Evolutionary conservation across 2,797 vertebrate genomes (phyloP), one percentile per base, ranked within the genome.

Genomic region (Characodon lateralis): DNA sequence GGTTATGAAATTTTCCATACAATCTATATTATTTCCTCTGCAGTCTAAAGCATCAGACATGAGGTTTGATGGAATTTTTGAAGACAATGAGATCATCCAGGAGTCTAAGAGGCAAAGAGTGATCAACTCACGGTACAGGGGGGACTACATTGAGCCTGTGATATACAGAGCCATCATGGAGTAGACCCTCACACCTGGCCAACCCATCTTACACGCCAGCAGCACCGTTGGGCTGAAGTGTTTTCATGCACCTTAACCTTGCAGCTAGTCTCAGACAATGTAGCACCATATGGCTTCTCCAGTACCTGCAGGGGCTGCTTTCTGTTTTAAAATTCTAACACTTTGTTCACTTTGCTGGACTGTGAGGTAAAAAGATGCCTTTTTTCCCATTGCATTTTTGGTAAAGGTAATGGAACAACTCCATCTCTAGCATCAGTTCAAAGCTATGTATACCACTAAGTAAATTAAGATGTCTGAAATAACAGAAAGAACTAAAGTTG

Each of bases 131-230:
- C 96, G 97, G 75, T 99, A 99, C 94, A 94, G 98, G 66, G 98
- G 98, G 61, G 98, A 99, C 93, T 99, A 99, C 89, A 98, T 99
- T 0, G 98, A 99, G 85, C 98, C 98, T n/a, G 97, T 98, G 2
- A 96, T 99, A 72, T 99, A 99, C 95, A 96, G 97, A 89, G 96
- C 98, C 93, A 99, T 99, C 94, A 99, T 99, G 98, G 98, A 99
- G 94, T 99, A 50, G 28, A 31, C 78, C 13, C 24, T 53, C 61
- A 12, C 46, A 20, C 53, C 20, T 48, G 9, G 61, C 77, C 65
- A 80, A 26, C 12, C 28, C 82, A 59, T 2, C 35, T 65, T 65
- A 73, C 66, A 58, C 77, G 81, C 77, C 88, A 92, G 71, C 92
- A 92, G 89, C 90, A 92, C 91, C 86, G 83, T 90, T 83, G 51